These are phyloP conservation scores for Trichomalopsis sarcophagae DNA, from an alignment of 1,140 invertebrate species.

Conservation along the genomic window DNA sequence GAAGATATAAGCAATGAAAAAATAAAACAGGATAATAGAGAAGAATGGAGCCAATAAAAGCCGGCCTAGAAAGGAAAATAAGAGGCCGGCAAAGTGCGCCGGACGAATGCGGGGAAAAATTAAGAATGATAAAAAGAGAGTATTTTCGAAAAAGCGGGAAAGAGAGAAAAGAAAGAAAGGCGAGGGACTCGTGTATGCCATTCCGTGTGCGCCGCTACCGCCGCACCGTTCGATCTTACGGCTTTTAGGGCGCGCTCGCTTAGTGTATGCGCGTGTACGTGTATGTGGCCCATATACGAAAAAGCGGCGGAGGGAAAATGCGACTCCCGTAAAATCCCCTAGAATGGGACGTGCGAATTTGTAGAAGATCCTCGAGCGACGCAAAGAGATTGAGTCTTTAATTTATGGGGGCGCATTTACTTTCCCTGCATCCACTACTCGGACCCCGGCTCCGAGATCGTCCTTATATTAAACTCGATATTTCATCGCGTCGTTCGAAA, in stretches of 20 bases:
- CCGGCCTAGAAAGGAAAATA: neutral
- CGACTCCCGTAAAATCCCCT: slow-evolving; percentile 24
- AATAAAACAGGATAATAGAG: slow-evolving; percentile 36
- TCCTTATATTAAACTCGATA: slow-evolving; percentile 46
- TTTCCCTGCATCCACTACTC: neutral
- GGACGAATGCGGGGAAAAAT: slow-evolving; percentile 8
- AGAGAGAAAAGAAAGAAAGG: neutral
- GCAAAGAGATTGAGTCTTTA: slow-evolving; percentile 47
- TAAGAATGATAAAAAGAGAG: slow-evolving; percentile 40
- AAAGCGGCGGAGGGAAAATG: slow-evolving; percentile 18
- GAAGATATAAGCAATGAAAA: neutral
- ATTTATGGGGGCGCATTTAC: slow-evolving; percentile 42
- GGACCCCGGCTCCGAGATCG: neutral
- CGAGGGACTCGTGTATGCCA: neutral
- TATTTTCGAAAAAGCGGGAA: neutral
- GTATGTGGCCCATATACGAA: slow-evolving; percentile 13
- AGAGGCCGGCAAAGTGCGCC: neutral
- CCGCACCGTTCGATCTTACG: neutral
- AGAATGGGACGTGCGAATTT: slow-evolving; percentile 36
- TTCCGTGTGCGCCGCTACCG: neutral
- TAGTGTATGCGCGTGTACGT: no score
- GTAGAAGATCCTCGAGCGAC: slow-evolving; percentile 30
- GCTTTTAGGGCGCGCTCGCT: slow-evolving; percentile 14
- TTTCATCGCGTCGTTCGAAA: slow-evolving; percentile 21
- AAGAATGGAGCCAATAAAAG: slow-evolving; percentile 43